Percentiles rank a stretch among this genome's conserved stretches.
phyloP scores from a whole-genome alignment of 2,888 invertebrate genomes.

The Himalopsyche anomala region DNA sequence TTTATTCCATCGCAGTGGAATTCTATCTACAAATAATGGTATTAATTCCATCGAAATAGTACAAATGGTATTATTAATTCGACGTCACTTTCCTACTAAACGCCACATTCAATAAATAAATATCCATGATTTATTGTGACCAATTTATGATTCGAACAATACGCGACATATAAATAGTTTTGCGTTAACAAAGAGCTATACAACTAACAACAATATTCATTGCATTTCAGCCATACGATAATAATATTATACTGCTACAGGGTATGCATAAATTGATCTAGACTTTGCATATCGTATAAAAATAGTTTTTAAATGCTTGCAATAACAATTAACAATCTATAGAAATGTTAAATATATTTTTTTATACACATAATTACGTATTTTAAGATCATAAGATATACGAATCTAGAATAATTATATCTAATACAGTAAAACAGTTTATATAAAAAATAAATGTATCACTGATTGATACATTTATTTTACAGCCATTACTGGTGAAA shows the following conservation, averaged over 20 bases:
- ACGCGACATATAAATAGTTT: constrained; percentile 53
- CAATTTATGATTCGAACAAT: constrained; percentile 57
- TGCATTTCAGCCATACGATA: constrained; percentile 48
- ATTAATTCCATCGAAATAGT: background rate
- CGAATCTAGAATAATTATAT: too few species aligned
- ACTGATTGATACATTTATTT: too few species aligned
- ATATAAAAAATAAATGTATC: too few species aligned
- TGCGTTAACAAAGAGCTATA: constrained; percentile 45
- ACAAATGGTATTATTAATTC: constrained; percentile 43
- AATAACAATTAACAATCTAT: too few species aligned
- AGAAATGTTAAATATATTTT: too few species aligned
- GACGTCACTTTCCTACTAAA: constrained; percentile 52
- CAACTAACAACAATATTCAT: constrained; percentile 49
- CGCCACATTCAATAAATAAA: constrained; percentile 56
- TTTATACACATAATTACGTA: too few species aligned
- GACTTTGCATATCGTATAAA: too few species aligned
- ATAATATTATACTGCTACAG: background rate
- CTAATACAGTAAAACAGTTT: too few species aligned
- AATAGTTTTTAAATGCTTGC: too few species aligned
- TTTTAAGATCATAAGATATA: too few species aligned
- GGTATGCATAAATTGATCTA: background rate
- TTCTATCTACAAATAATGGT: background rate
- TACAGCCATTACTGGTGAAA: too few species aligned
- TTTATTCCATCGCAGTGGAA: constrained; percentile 8
- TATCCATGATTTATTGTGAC: constrained; percentile 57